phyloP scores from a whole-genome alignment of 2,113 vertebrate species.

The Sisor rabdophorus region DNA sequence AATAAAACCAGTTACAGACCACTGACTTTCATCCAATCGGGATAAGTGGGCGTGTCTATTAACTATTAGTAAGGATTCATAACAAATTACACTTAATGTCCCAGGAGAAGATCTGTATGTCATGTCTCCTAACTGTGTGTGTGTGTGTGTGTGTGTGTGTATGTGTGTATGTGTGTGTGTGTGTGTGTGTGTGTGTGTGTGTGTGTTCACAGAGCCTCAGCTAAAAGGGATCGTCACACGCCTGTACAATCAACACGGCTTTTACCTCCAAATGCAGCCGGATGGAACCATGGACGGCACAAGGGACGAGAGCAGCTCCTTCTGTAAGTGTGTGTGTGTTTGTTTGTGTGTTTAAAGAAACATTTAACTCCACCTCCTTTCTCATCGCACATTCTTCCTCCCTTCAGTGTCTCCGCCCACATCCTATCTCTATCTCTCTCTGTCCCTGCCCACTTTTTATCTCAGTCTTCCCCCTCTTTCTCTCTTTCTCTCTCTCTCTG shows the following conservation, averaged over 20 bases:
- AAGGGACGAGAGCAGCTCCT: slow-evolving; percentile 73
- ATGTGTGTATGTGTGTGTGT: slow-evolving; percentile 14
- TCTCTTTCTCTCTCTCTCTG: no score
- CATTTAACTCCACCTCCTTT: background rate
- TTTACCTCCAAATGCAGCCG: slow-evolving; percentile 82
- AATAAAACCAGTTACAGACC: background rate
- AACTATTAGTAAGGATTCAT: background rate
- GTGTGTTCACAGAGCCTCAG: slow-evolving; percentile 76
- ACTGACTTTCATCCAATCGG: background rate
- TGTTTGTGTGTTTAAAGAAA: background rate
- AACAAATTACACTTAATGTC: background rate
- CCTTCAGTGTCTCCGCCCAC: background rate
- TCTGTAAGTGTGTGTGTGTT: slow-evolving; percentile 69
- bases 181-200: slow-evolving; percentile 12
- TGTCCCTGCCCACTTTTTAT: background rate
- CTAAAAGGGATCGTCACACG: slow-evolving; percentile 87
- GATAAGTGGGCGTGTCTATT: background rate
- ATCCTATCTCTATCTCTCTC: background rate
- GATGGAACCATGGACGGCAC: slow-evolving; percentile 82
- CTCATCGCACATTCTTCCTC: no score
- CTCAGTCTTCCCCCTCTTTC: no score
- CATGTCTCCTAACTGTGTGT: background rate
- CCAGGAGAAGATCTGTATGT: background rate
- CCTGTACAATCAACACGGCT: slow-evolving; percentile 83
- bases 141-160: background rate